These are phyloP conservation scores for Delphinus delphis DNA, from an alignment of 2,113 vertebrate species.

Conservation along the genomic window DNA sequence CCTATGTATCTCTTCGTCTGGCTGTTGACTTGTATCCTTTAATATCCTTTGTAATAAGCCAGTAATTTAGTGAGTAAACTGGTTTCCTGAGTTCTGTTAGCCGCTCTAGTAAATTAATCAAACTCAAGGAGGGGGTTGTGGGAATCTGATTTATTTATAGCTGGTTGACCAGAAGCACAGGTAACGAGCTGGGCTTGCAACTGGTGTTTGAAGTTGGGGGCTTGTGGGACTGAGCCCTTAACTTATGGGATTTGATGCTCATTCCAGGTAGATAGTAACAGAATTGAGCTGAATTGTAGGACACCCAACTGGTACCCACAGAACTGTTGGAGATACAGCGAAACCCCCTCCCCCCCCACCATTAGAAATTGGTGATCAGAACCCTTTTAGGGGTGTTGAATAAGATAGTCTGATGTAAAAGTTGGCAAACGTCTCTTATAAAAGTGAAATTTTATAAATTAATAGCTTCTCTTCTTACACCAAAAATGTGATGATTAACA, in stretches of 20 bases:
- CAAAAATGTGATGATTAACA: conserved; percentile 4
- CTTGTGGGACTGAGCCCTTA: neutral
- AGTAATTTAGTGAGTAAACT: neutral
- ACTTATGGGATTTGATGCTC: neutral
- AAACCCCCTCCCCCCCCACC: neutral
- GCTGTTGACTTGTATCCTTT: neutral
- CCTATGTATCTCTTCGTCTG: neutral
- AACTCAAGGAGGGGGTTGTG: neutral
- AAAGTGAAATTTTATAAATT: neutral
- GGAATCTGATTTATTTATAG: neutral
- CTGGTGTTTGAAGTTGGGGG: neutral
- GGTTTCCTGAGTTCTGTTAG: neutral
- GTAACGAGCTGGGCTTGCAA: neutral
- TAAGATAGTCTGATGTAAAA: neutral
- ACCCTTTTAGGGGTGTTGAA: neutral
- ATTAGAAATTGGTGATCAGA: neutral
- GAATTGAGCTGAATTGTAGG: neutral
- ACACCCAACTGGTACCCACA: neutral
- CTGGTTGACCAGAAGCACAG: neutral
- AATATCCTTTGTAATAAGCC: neutral
- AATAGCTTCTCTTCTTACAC: neutral
- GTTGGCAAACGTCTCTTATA: neutral
- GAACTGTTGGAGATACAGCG: neutral
- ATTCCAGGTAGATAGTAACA: neutral
- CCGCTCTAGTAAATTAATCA: neutral